A percentile compares a stretch with the other conserved stretches of the same genome.
phyloP scores from a whole-genome alignment of 2,888 invertebrate genomes.

The Trachelus tabidus region DNA sequence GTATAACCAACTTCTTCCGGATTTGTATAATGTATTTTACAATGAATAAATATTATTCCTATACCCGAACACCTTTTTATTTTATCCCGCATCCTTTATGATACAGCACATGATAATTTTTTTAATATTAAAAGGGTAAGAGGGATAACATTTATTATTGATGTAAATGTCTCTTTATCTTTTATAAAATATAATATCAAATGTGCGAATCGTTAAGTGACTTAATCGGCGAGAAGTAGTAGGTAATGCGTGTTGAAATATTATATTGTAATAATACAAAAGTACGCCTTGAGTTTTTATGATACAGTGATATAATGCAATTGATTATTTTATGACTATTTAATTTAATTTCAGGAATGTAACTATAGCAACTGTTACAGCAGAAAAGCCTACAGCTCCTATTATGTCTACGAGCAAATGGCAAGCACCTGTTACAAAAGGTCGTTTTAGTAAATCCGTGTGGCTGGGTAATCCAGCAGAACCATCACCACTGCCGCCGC shows the following conservation, averaged over 20 bases:
- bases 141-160: conserved; percentile 8
- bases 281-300: no score
- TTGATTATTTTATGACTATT: not conserved
- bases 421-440: conserved; percentile 61
- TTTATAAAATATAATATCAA: not conserved
- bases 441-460: conserved; percentile 61
- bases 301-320: not conserved
- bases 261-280: not conserved
- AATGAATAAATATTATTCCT: conserved; percentile 47
- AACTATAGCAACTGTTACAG: conserved; percentile 47
- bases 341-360: conserved; percentile 49
- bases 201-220: not conserved
- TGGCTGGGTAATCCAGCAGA: conserved; percentile 59
- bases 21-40: conserved; percentile 39
- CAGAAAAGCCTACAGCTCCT: conserved; percentile 49
- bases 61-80: conserved; percentile 27
- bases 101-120: not conserved
- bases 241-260: not conserved
- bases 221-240: not conserved
- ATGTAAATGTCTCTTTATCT: not conserved
- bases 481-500: conserved; percentile 47
- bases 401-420: conserved; percentile 54
- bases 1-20: not conserved
- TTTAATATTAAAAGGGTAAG: conserved; percentile 7
- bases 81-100: conserved; percentile 11